phyloP scores from a whole-genome alignment of 2,113 vertebrate genomes.

The pig (Sus scrofa) region DNA sequence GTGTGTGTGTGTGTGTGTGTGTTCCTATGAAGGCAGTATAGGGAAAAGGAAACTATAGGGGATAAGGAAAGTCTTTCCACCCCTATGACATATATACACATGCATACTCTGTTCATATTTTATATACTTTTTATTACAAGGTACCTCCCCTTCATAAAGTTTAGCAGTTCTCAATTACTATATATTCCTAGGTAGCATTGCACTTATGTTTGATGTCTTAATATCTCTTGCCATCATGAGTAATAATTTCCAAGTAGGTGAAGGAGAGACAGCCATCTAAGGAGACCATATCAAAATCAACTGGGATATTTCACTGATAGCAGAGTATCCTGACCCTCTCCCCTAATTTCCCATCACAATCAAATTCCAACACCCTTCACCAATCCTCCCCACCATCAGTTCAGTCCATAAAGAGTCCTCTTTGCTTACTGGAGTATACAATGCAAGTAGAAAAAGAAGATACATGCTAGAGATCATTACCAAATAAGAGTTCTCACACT shows the following conservation, averaged over 20 bases:
- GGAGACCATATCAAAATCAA: neutral
- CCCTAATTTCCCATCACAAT: neutral
- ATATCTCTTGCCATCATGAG: neutral
- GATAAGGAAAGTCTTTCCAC: neutral
- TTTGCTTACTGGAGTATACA: neutral
- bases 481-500: neutral
- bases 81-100: neutral
- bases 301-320: neutral
- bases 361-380: neutral
- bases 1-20: neutral
- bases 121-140: conserved; percentile 8
- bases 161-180: neutral
- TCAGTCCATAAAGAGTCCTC: neutral
- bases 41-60: neutral
- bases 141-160: neutral
- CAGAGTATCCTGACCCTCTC: neutral
- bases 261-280: neutral
- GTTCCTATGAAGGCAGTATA: neutral
- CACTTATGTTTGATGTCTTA: neutral
- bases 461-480: neutral
- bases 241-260: neutral
- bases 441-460: neutral
- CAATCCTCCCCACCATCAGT: neutral
- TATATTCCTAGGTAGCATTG: neutral
- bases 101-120: neutral